Percentiles rank a stretch among this genome's conserved stretches.
phyloP scores from a whole-genome alignment of 1,140 invertebrate genomes.

The Bursaphelenchus mucronatus region DNA sequence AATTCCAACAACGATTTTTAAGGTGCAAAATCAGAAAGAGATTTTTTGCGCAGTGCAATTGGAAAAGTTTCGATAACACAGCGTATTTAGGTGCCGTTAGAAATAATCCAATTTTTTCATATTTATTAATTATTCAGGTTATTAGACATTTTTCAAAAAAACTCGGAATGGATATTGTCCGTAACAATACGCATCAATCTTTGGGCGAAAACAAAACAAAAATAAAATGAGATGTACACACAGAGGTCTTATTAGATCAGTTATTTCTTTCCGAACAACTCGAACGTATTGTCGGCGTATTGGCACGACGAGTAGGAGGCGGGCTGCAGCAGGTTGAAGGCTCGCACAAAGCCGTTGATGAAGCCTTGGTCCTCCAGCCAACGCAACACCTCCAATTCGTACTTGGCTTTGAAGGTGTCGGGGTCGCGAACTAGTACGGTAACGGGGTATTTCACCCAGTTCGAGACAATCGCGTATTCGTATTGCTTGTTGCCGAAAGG shows the following conservation, averaged over 20 bases:
- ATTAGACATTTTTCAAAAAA: too few species aligned
- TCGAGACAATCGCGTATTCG: slow-evolving; percentile 59
- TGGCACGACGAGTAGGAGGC: slow-evolving; percentile 54
- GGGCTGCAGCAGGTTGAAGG: slow-evolving; percentile 60
- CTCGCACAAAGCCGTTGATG: slow-evolving; percentile 59
- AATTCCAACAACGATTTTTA: too few species aligned
- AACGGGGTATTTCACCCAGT: slow-evolving; percentile 55
- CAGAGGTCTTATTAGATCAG: not conserved
- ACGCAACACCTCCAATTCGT: slow-evolving; percentile 57
- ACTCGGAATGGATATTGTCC: too few species aligned
- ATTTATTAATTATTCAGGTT: too few species aligned
- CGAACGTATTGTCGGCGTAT: slow-evolving; percentile 60
- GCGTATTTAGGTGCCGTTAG: too few species aligned
- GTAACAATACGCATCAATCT: too few species aligned
- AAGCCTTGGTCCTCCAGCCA: slow-evolving; percentile 61
- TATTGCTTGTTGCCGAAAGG: slow-evolving; percentile 61
- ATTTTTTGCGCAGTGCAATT: too few species aligned
- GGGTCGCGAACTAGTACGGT: slow-evolving; percentile 59
- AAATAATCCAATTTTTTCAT: too few species aligned
- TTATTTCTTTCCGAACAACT: slow-evolving; percentile 54
- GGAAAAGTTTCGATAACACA: too few species aligned
- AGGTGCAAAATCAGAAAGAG: too few species aligned
- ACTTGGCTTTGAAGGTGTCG: slow-evolving; percentile 59
- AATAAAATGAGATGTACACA: too few species aligned
- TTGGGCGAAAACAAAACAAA: too few species aligned